phyloP scores from a whole-genome alignment of 2,113 vertebrate species.

The Hyperoodon ampullatus region DNA sequence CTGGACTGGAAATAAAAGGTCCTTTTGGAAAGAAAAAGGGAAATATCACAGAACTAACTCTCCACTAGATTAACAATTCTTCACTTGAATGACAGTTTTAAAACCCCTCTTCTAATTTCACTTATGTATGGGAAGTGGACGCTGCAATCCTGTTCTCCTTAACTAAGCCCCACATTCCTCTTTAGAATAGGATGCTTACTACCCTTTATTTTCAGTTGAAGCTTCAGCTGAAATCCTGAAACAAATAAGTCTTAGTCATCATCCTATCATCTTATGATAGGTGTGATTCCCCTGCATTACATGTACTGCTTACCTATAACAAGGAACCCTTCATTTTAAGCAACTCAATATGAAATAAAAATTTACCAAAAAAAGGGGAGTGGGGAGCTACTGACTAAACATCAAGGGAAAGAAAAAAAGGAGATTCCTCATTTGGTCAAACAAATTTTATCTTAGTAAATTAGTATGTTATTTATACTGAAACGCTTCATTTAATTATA shows the following conservation, averaged over 20 bases:
- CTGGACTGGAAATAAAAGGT: slow-evolving; percentile 12
- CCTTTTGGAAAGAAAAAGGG: neutral
- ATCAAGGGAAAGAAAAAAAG: neutral
- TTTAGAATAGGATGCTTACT: slow-evolving; percentile 14
- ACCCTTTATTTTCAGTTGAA: slow-evolving; percentile 7
- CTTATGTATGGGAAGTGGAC: neutral
- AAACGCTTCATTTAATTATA: neutral
- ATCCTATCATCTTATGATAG: neutral
- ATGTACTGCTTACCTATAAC: neutral
- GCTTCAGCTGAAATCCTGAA: slow-evolving; percentile 42
- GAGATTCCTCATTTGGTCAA: neutral
- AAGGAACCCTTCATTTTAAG: neutral
- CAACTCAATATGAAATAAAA: slow-evolving; percentile 1
- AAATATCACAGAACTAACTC: neutral
- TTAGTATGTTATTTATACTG: neutral
- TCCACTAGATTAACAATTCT: neutral
- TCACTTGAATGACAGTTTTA: neutral
- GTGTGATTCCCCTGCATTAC: neutral
- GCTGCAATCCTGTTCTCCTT: neutral
- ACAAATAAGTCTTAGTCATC: neutral
- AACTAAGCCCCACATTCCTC: neutral
- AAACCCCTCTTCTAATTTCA: neutral
- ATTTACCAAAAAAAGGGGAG: neutral
- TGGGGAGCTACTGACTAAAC: neutral
- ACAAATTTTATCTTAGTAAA: neutral